These are phyloP conservation scores for Elaphurus davidianus DNA, from an alignment of 2,113 vertebrate genomes.

Conservation along the genomic window DNA sequence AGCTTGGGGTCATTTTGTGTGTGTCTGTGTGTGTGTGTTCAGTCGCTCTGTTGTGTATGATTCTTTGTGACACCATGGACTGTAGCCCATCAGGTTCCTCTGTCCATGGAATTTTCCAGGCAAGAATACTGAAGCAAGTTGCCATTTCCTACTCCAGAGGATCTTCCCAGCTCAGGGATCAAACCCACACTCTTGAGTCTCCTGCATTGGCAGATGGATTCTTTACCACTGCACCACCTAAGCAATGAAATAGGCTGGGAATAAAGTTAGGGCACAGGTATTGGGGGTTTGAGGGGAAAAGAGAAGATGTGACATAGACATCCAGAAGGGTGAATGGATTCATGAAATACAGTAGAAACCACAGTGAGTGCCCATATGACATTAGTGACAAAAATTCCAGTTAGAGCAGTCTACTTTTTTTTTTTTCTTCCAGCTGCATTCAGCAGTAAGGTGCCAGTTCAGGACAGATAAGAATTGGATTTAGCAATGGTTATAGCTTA, in stretches of 20 bases:
- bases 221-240: neutral
- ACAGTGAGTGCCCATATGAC: neutral
- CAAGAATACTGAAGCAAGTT: neutral
- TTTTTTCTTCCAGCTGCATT: neutral
- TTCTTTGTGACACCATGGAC: accelerated
- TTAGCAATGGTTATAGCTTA: neutral
- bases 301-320: neutral
- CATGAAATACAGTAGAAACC: neutral
- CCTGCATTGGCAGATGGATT: neutral
- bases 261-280: neutral
- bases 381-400: neutral
- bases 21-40: neutral
- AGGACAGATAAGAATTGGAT: neutral
- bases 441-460: neutral
- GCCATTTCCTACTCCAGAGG: neutral
- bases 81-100: neutral
- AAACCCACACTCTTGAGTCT: neutral
- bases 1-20: neutral
- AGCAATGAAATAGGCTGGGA: neutral
- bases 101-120: neutral
- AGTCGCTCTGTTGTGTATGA: neutral
- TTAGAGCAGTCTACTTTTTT: neutral
- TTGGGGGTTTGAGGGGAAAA: neutral
- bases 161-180: neutral
- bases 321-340: neutral